Evolutionary conservation across 2,113 vertebrate species (phyloP), one percentile per base, ranked within the genome.

Genomic region (Tetraodon nigroviridis): DNA sequence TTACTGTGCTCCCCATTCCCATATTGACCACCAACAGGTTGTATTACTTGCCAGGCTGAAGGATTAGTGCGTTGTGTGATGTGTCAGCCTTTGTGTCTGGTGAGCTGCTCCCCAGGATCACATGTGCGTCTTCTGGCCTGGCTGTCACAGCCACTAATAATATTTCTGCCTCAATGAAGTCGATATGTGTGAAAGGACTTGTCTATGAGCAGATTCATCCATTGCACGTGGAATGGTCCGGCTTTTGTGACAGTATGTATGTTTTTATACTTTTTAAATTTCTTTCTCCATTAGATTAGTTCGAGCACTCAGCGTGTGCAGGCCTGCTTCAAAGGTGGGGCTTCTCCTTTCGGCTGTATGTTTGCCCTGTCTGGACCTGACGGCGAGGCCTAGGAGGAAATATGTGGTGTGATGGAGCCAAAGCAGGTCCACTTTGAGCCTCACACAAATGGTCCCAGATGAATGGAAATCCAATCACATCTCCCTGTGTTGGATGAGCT

Each of bases 401-500:
- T 72, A 72, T 81, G 78, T 67, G 59, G 40, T 62, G 72, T 66
- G 69, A 64, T 73, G 68, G 67, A 80, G 68, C 60, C 73, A 67
- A 68, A 59, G 74, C 66, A 67, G 69, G 76, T 75, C 66, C 67
- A 57, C 56, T 74, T 70, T 76, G 78, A 77, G 69, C 49, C 64
- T 65, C 51, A 52, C 52, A 80, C 72, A 80, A 79, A 83, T 73
- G 64, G 66, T 71, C 74, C 74, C 71, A 78, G 79, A 76, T 44
- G 50, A 81, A 79, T 75, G 74, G 62, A 74, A 83, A 80, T 84
- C 73, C 69, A 83, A 78, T 83, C 83, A 80, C 69, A 51, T 58
- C 64, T 74, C 56, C 67, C 58, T 1, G 14, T 53, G 60, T 67
- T 47, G 58, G 60, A 71, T 68, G n/a, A 46, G 65, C 58, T 57